Evolutionary conservation across 2,113 vertebrate species (phyloP).

Genomic region (Nicator chloris): DNA sequence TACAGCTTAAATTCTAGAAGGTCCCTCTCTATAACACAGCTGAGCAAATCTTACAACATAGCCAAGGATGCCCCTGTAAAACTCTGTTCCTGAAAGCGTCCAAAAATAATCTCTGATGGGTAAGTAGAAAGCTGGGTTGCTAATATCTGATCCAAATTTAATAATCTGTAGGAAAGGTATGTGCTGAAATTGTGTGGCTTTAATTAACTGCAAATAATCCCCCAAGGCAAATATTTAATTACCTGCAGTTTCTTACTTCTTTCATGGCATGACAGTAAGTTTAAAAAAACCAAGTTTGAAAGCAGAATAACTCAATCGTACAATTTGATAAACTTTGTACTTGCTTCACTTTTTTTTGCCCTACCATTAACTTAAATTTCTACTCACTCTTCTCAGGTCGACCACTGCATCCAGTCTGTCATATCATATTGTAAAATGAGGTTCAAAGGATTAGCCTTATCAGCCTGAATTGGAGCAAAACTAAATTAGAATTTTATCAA

Average conservation of each 20-base stretch:
- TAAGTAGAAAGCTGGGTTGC: constrained; percentile 60
- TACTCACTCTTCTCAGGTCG: background rate
- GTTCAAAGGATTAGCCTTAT: background rate
- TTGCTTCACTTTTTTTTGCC: constrained; percentile 6
- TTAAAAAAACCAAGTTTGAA: constrained; percentile 64
- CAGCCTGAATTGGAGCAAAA: background rate
- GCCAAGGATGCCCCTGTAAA: background rate
- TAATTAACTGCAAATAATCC: constrained; percentile 79
- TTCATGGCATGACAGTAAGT: constrained; percentile 61
- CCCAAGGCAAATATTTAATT: constrained; percentile 77
- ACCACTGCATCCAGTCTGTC: background rate
- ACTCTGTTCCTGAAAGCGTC: constrained; percentile 10
- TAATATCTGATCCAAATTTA: constrained; percentile 72
- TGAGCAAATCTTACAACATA: background rate
- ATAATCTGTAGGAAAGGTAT: constrained; percentile 70
- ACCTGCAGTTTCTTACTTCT: constrained; percentile 66
- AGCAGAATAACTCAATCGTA: constrained; percentile 38
- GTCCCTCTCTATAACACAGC: background rate
- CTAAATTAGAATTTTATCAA: background rate
- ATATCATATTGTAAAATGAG: background rate
- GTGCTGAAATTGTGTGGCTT: constrained; percentile 62
- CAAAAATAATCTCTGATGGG: constrained; percentile 57
- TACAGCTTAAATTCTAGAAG: background rate
- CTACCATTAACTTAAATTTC: background rate
- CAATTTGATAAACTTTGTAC: constrained; percentile 32